Percentiles rank a stretch among this genome's conserved stretches.
These are phyloP conservation scores for Copsychus sechellarum DNA, from an alignment of 2,113 vertebrate genomes.

Conservation along the genomic window DNA sequence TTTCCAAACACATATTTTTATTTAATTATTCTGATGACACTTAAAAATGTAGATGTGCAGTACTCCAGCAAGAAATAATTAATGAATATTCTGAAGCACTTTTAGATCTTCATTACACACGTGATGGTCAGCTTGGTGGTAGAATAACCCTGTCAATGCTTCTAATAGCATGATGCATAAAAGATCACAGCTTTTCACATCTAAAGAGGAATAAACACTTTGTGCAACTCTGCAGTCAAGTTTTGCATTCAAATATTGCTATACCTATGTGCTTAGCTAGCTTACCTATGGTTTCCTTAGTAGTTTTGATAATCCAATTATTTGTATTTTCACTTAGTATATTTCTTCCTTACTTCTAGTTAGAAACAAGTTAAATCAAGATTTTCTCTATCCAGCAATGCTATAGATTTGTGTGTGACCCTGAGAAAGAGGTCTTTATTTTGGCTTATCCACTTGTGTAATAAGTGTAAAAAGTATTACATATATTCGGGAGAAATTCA, in stretches of 20 bases:
- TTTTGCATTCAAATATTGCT: background rate
- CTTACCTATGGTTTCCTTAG: background rate
- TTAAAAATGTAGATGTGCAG: background rate
- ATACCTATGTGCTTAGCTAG: background rate
- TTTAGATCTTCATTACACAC: background rate
- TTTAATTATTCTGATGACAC: background rate
- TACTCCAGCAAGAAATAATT: background rate
- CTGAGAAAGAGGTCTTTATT: background rate
- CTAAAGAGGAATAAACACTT: background rate
- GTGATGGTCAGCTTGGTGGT: background rate
- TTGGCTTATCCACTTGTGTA: background rate
- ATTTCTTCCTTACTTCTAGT: background rate
- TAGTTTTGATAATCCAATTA: background rate
- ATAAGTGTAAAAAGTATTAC: background rate
- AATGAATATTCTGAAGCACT: background rate
- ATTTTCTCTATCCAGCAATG: background rate
- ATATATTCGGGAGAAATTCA: background rate
- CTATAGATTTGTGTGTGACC: background rate
- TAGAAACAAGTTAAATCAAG: background rate
- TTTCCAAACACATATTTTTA: background rate
- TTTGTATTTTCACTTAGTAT: background rate
- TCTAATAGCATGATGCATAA: background rate
- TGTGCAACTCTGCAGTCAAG: background rate
- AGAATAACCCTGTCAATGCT: background rate
- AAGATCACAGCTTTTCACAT: background rate